Evolutionary conservation across 2,888 invertebrate species (phyloP), one percentile per base, ranked within the genome.

Genomic region (Copidosoma aretas): DNA sequence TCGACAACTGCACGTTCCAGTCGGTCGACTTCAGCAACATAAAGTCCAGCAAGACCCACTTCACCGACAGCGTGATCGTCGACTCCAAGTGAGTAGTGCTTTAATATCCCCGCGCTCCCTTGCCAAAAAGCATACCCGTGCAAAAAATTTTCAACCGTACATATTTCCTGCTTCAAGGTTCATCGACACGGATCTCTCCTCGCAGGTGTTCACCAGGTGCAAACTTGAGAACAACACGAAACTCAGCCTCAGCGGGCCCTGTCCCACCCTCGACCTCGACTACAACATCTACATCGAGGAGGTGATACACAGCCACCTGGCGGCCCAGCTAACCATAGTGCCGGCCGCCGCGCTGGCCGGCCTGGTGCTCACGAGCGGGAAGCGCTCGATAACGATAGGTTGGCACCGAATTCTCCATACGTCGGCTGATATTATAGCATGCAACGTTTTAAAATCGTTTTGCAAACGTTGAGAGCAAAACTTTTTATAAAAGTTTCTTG

Each of bases 11-110:
- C 79, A 86, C 89, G 10, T 90, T 93, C 78, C 84, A 85, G n/a
- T 88, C 89, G 54, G 89, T 89, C 4, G 89, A 90, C 73, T 90
- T 93, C 78, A 87, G 88, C 41, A 91, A 90, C 75, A 89, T 93
- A 54, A 91, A 90, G 81, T 90, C 91, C 17, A 91, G 91, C 58
- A 88, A 88, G 66, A 90, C 91, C 0, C 87, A 85, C 72, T 92
- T 93, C 80, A 85, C 85, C 56, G 87, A 89, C 64, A 88, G 89
- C 54, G 77, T 86, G 5, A 89, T 92, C 70, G 84, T 87, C 63
- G 87, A 89, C 80, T 89, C 88, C 76, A 89, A 88, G 91, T 91
- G 77, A 81, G 82, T 77, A 63, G n/a, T n/a, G n/a, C n/a, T n/a
- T n/a, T n/a, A n/a, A n/a, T n/a, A n/a, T n/a, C n/a, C n/a, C n/a